Base-by-base conservation (phyloP, 1,140 invertebrate genomes). In the Bradynema listronoti region DNA sequence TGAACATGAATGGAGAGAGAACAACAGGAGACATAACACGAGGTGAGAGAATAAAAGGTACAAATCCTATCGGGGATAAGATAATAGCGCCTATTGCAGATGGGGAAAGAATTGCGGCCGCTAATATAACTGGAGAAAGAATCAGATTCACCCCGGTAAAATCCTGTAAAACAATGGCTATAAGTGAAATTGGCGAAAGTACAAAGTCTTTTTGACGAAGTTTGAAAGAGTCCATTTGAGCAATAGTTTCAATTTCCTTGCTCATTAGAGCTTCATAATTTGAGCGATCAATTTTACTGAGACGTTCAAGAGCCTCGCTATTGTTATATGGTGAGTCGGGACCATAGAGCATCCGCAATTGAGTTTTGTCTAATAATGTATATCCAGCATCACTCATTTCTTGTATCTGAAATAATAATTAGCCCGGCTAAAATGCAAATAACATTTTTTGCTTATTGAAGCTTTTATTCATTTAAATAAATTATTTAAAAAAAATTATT, bases 331-430 rank as follows among this genome's bases (percentile, higher is more conserved):
- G 69, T 1, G 66, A 68, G 0, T 42, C 4, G 6, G 66, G 66
- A 1, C 66, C 66, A 36, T 68, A 68, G 19, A 68, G 32, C 11
- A 72, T 16, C 9, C 56, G 47, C 16, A 68, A 29, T 56, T 68
- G 66, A 0, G 41, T 41, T 19, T 19, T 25, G 16, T 30, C 66
- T n/a, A 68, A 42, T 11, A 49, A 16, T 4, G 52, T 33, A 46
- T 71, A 66, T 24, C 66, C 66, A 0, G 69, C 72, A 0, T 22
- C 19, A 30, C 72, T 73, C 45, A 68, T 32, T 72, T 72, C 68
- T 1, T 39, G 16, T 34, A 51, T 22, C 69, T 68, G 34, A 43
- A 46, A 65, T 6, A 9, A 52, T 51, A 19, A 14, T 14, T 39
- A 19, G 36, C 14, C 19, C 36, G 36, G 36, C 19, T 39, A 19